Percentiles rank a stretch among this genome's conserved stretches.
Evolutionary conservation across 2,888 invertebrate genomes (phyloP).

Genomic region (Leptinotarsa tumamoca): DNA sequence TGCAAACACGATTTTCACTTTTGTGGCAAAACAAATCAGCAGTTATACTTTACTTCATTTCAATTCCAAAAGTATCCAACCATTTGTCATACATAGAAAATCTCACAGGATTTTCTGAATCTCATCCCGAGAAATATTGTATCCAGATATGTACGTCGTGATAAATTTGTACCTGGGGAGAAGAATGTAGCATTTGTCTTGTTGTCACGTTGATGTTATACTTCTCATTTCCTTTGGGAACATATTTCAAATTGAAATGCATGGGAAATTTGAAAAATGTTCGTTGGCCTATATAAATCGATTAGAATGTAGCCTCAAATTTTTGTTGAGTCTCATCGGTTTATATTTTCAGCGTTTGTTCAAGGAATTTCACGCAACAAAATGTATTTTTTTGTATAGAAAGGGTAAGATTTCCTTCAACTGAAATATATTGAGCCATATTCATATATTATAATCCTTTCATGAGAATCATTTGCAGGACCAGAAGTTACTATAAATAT

Average conservation of each 20-base stretch:
- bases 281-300: not conserved
- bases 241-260: constrained; percentile 11
- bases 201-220: constrained; percentile 8
- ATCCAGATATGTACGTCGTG: not conserved
- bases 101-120: not conserved
- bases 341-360: not conserved
- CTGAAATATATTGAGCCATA: no score
- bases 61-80: not conserved
- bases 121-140: not conserved
- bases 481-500: no score
- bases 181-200: not conserved
- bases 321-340: not conserved
- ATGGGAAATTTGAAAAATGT: not conserved
- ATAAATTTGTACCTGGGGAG: constrained; percentile 11
- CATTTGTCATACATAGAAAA: constrained; percentile 1
- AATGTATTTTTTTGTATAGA: no score
- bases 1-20: not conserved
- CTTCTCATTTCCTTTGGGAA: not conserved
- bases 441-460: no score
- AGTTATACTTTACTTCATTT: not conserved
- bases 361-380: no score
- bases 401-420: no score
- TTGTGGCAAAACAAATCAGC: not conserved
- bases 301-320: not conserved
- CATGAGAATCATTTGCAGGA: no score